Percentiles rank a stretch among this genome's conserved stretches.
Conservation (phyloP, 2,888 invertebrate species). For the Hybos culiciformis region DNA sequence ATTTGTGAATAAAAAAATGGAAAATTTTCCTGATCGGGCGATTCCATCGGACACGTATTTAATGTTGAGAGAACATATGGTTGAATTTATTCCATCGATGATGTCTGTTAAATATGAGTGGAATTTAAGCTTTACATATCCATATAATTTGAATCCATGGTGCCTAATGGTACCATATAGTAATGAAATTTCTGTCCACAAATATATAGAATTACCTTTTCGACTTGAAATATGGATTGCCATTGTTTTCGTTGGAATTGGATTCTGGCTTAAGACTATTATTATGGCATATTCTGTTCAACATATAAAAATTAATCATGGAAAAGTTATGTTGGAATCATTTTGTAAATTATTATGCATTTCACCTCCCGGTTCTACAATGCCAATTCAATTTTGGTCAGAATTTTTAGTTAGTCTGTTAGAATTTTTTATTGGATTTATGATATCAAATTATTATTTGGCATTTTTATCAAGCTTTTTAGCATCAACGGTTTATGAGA, state of each 20-base stretch:
- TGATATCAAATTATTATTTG: slow-evolving; percentile 1
- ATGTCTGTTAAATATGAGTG: not conserved
- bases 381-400: not conserved
- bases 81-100: not conserved
- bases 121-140: not conserved
- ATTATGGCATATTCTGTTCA: not conserved
- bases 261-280: too few relatives aligned
- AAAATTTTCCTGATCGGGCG: not conserved
- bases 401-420: not conserved
- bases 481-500: not conserved
- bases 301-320: not conserved
- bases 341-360: not conserved
- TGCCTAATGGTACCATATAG: slow-evolving; percentile 1
- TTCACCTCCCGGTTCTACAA: not conserved
- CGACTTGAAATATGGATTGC: not conserved
- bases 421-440: slow-evolving; percentile 1
- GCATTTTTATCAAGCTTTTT: slow-evolving; percentile 1
- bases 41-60: not conserved
- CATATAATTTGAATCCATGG: not conserved
- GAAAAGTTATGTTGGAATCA: not conserved
- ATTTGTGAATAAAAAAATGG: not conserved
- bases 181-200: not conserved
- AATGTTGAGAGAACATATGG: not conserved
- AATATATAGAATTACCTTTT: not conserved
- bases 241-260: too few relatives aligned